Percentiles rank a stretch among this genome's conserved stretches.
These are phyloP conservation scores for Dasysyrphus tricinctus DNA, from an alignment of 2,888 invertebrate species.

Conservation along the genomic window DNA sequence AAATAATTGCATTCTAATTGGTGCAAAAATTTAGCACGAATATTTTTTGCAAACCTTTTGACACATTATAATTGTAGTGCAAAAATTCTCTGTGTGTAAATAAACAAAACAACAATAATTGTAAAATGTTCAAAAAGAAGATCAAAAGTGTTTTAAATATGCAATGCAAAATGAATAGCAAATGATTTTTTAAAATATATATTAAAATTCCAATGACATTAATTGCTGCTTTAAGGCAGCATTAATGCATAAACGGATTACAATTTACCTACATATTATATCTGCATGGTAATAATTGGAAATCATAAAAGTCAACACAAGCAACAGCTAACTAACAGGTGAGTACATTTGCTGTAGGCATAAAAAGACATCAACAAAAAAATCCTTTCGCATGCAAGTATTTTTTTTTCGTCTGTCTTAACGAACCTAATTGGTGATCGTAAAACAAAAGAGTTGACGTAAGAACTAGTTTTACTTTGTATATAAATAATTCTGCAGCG, in stretches of 20 bases:
- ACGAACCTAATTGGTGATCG: conserved; percentile 32
- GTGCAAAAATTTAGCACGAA: conserved; percentile 3
- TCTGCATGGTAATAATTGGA: conserved; percentile 34
- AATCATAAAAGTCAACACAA: conserved; percentile 37
- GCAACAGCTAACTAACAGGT: conserved; percentile 47
- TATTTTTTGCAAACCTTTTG: conserved; percentile 17
- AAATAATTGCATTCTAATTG: neutral
- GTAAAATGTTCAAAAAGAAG: conserved; percentile 3
- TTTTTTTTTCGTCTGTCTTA: neutral
- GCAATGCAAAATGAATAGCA: neutral
- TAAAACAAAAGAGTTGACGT: conserved; percentile 63
- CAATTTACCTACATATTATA: conserved; percentile 1
- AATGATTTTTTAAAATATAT: conserved; percentile 22
- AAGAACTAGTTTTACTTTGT: conserved; percentile 36
- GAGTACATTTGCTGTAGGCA: conserved; percentile 24
- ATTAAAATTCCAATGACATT: conserved; percentile 2
- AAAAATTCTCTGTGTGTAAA: conserved; percentile 3
- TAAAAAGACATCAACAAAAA: neutral
- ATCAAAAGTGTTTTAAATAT: conserved; percentile 15
- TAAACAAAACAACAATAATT: neutral
- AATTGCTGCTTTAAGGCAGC: conserved; percentile 28
- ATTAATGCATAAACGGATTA: conserved; percentile 55
- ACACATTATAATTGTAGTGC: neutral
- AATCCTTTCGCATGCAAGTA: neutral
- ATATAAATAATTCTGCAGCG: neutral